Evolutionary conservation across 2,797 vertebrate genomes (phyloP).

Genomic region (Eulemur albifrons): DNA sequence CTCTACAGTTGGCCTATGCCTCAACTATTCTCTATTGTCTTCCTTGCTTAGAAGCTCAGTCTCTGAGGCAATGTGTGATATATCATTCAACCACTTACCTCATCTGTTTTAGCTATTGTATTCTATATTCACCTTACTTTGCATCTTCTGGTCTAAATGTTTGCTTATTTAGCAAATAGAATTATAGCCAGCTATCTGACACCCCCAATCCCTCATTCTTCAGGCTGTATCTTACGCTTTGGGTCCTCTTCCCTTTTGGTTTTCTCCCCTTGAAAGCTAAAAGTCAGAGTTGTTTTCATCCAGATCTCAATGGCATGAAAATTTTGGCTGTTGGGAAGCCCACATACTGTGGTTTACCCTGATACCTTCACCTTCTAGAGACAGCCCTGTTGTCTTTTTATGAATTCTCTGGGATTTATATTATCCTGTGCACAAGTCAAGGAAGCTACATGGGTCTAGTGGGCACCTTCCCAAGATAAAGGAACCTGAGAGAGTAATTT

Average conservation of each 20-base stretch:
- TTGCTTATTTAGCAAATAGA: not conserved
- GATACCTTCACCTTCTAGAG: not conserved
- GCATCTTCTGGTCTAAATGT: not conserved
- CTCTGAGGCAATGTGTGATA: not conserved
- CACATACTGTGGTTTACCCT: not conserved
- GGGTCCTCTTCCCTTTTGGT: not conserved
- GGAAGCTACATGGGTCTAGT: not conserved
- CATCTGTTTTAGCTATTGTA: not conserved
- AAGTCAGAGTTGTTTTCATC: not conserved
- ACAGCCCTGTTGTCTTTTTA: not conserved
- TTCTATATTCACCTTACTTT: not conserved
- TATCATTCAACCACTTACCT: not conserved
- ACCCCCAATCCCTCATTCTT: not conserved
- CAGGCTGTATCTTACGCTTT: not conserved
- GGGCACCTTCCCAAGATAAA: slow-evolving; percentile 4
- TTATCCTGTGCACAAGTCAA: not conserved
- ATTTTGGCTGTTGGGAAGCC: not conserved
- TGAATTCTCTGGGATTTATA: not conserved
- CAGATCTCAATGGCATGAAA: not conserved
- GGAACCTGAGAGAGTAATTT: not conserved
- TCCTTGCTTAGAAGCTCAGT: not conserved
- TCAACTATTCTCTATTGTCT: not conserved
- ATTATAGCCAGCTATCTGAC: not conserved
- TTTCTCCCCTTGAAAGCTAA: not conserved
- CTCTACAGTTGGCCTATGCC: accelerated